Percentiles rank a stretch among this genome's conserved stretches.
phyloP scores from a whole-genome alignment of 2,797 vertebrate species.

The Chloroceryle amazona region DNA sequence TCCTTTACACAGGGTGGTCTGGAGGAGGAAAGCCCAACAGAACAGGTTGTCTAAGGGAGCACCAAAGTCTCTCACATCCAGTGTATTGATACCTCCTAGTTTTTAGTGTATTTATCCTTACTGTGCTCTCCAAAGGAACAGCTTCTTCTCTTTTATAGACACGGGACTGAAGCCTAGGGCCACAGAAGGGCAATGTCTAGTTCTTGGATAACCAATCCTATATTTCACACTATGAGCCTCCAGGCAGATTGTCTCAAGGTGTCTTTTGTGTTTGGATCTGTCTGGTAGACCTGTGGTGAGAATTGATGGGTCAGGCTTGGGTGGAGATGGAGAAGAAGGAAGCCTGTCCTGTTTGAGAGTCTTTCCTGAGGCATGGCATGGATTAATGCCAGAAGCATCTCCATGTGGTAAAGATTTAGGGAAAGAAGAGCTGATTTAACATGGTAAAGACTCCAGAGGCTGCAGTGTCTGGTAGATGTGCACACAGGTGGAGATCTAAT shows the following conservation, averaged over 20 bases:
- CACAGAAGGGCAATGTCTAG: not conserved
- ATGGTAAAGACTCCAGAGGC: not conserved
- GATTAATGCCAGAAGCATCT: not conserved
- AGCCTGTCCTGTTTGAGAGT: not conserved
- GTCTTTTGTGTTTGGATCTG: not conserved
- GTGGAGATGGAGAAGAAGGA: not conserved
- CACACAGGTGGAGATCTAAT: not conserved
- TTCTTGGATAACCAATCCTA: not conserved
- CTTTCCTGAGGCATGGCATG: not conserved
- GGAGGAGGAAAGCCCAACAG: not conserved
- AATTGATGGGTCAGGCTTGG: not conserved
- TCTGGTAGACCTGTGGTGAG: not conserved
- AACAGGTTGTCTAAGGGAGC: not conserved
- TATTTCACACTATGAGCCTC: fast-evolving
- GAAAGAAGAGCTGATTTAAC: not conserved
- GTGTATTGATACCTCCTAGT: not conserved
- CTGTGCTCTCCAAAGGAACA: not conserved
- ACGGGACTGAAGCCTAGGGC: fast-evolving
- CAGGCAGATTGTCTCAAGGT: not conserved
- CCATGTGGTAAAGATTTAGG: not conserved
- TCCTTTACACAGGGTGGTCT: not conserved
- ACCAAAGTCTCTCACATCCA: not conserved
- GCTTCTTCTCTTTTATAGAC: not conserved
- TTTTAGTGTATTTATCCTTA: not conserved
- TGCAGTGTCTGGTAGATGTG: not conserved